Evolutionary conservation across 2,888 invertebrate genomes (phyloP).

Genomic region (Agrochola lota): DNA sequence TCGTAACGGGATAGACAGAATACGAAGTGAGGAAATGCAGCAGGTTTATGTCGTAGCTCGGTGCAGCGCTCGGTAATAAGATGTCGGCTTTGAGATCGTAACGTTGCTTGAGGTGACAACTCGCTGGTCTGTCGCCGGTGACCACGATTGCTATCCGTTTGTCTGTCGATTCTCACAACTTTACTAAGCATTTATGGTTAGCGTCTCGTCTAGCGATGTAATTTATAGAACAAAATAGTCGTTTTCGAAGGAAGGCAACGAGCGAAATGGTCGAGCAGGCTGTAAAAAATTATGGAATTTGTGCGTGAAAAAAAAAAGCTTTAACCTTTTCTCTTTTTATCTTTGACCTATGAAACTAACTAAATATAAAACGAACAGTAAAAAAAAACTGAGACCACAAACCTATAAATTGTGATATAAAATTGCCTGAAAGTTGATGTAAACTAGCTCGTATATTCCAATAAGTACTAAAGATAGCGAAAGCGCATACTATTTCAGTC

Average conservation of each 20-base stretch:
- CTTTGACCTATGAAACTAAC: background rate
- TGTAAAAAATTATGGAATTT: background rate
- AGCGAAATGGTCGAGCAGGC: background rate
- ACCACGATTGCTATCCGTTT: constrained; percentile 50
- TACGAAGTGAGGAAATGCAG: constrained; percentile 54
- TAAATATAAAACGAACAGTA: background rate
- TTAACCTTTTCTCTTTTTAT: background rate
- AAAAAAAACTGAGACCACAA: background rate
- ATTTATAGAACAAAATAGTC: constrained; percentile 11
- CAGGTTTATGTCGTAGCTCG: constrained; percentile 45
- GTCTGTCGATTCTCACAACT: constrained; percentile 50
- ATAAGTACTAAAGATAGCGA: constrained; percentile 2
- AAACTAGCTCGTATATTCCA: constrained; percentile 6
- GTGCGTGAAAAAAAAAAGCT: background rate
- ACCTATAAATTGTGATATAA: background rate
- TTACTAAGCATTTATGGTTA: constrained; percentile 43
- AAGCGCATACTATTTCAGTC: constrained; percentile 20
- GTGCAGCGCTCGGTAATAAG: constrained; percentile 51
- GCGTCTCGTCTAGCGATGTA: constrained; percentile 7
- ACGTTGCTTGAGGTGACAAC: constrained; percentile 52
- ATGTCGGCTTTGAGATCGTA: constrained; percentile 50
- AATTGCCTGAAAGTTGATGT: constrained; percentile 8
- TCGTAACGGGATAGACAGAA: constrained; percentile 58
- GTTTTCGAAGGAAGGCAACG: background rate
- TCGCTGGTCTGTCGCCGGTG: constrained; percentile 34